Evolutionary conservation across 2,888 invertebrate species (phyloP).

Genomic region (Onchidella celtica): DNA sequence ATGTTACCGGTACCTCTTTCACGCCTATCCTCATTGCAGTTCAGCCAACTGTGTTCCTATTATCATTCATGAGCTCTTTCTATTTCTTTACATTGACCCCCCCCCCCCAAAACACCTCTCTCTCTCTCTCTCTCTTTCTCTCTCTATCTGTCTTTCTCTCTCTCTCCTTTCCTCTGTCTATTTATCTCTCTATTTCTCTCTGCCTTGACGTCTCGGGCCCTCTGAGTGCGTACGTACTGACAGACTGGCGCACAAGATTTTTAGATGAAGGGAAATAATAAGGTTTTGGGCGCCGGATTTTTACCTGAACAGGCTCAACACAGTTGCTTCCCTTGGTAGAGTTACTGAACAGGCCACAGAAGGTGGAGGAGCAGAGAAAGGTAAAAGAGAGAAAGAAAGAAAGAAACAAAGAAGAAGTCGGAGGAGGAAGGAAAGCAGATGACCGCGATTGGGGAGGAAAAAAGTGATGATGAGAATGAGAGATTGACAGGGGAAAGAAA

Average conservation of each 20-base stretch:
- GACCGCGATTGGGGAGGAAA: neutral
- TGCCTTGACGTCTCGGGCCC: neutral
- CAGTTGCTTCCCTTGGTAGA: neutral
- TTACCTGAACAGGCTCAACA: neutral
- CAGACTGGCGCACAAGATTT: too few relatives aligned
- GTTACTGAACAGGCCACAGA: neutral
- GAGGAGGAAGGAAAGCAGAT: neutral
- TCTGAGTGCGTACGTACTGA: too few relatives aligned
- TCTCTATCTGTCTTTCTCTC: neutral
- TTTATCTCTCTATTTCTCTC: slow-evolving; percentile 28
- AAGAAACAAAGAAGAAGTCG: neutral
- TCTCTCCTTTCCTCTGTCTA: neutral
- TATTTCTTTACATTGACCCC: neutral
- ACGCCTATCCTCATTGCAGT: too few relatives aligned
- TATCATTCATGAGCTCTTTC: neutral
- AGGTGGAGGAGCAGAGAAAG: neutral
- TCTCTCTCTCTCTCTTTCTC: neutral
- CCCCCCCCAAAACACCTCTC: neutral
- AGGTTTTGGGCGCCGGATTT: too few relatives aligned
- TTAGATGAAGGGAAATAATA: too few relatives aligned
- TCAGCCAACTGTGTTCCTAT: neutral
- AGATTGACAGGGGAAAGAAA: neutral
- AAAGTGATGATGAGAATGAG: neutral
- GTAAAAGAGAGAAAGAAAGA: slow-evolving; percentile 13
- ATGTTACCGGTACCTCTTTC: too few relatives aligned